These are phyloP conservation scores for Eonycteris spelaea DNA, from an alignment of 2,113 vertebrate species.

Conservation along the genomic window DNA sequence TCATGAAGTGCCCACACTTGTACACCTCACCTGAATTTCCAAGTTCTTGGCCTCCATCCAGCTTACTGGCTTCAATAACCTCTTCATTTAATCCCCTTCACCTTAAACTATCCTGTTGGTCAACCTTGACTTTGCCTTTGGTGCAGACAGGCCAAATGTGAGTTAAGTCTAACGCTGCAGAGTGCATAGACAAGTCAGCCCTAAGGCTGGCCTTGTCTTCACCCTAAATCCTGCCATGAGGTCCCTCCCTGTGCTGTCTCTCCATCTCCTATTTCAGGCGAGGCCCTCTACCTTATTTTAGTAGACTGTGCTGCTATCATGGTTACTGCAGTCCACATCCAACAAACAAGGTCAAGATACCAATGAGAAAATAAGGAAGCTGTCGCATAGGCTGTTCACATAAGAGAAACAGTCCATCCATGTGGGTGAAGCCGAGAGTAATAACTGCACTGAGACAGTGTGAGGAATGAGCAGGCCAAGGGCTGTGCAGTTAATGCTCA, in stretches of 20 bases:
- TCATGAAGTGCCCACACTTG: background rate
- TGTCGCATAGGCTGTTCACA: background rate
- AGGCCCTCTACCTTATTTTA: background rate
- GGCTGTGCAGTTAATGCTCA: background rate
- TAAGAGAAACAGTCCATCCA: background rate
- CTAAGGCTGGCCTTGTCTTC: background rate
- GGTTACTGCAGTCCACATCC: background rate
- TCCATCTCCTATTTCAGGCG: background rate
- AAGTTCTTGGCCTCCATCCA: background rate
- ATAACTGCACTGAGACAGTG: background rate
- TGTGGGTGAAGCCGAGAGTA: background rate
- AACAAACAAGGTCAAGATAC: background rate
- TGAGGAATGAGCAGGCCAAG: background rate
- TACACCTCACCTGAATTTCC: background rate
- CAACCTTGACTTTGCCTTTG: background rate
- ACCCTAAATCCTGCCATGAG: background rate
- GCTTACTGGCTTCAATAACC: background rate
- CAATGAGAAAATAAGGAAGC: background rate
- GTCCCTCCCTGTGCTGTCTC: background rate
- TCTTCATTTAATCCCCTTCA: background rate
- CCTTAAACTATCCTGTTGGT: background rate
- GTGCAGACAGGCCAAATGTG: background rate
- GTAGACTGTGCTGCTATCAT: background rate
- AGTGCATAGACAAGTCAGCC: background rate
- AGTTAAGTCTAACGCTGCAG: background rate